These are phyloP conservation scores for Euclidia mi DNA, from an alignment of 2,888 invertebrate species.

Conservation along the genomic window DNA sequence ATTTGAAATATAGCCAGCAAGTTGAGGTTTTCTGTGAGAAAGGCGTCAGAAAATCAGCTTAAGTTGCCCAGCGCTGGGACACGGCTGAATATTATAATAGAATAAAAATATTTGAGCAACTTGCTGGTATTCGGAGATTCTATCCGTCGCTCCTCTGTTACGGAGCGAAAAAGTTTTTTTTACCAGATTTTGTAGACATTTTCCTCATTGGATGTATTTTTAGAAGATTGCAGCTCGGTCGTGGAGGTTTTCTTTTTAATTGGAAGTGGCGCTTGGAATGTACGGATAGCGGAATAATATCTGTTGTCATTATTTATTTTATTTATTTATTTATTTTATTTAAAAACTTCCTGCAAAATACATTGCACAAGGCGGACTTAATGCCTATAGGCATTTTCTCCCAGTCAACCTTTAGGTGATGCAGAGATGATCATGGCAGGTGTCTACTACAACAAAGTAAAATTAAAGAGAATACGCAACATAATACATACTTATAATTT, in stretches of 20 bases:
- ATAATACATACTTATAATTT: no score
- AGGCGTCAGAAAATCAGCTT: not conserved
- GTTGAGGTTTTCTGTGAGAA: not conserved
- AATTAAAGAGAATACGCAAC: no score
- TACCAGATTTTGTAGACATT: constrained; percentile 20
- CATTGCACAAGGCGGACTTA: no score
- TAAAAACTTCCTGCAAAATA: no score
- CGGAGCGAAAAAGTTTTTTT: constrained; percentile 16
- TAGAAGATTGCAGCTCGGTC: constrained; percentile 27
- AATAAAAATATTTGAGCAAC: constrained; percentile 18
- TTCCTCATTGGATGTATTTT: constrained; percentile 40
- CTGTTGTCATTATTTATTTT: no score
- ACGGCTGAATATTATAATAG: constrained; percentile 4
- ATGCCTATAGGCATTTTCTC: no score
- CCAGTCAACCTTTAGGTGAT: no score
- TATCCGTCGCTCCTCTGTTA: not conserved
- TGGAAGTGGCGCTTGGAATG: constrained; percentile 26
- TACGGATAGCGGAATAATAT: no score
- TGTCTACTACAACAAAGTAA: no score
- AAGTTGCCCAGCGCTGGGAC: not conserved
- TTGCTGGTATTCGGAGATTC: constrained; percentile 3
- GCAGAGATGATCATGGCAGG: no score
- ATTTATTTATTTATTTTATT: no score
- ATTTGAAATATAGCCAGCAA: not conserved
- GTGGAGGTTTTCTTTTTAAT: constrained; percentile 34